Conservation (phyloP, 2,113 vertebrate genomes). For the Protobothrops flavoviridis region DNA sequence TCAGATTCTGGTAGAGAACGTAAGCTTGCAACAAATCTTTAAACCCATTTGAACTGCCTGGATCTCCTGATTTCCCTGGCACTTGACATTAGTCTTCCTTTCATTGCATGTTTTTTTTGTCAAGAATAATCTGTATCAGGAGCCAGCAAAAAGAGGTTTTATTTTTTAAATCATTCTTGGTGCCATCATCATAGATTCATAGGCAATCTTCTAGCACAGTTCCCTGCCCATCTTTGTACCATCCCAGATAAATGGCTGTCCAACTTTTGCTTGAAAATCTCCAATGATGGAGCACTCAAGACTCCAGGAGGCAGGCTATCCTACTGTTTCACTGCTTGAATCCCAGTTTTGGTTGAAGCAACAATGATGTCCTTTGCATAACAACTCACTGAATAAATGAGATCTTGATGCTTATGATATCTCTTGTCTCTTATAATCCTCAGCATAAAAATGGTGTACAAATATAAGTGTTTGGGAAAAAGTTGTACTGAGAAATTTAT, state of each 20-base stretch:
- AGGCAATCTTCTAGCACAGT: not conserved
- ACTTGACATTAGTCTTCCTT: not conserved
- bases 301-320: not conserved
- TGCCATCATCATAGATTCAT: not conserved
- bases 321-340: not conserved
- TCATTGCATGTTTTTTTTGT: not conserved
- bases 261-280: not conserved
- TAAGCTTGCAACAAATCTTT: too few relatives aligned
- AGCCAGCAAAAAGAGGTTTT: not conserved
- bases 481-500: not conserved
- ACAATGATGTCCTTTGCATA: not conserved
- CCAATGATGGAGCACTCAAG: not conserved
- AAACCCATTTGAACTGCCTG: too few relatives aligned
- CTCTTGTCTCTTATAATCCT: not conserved
- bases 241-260: not conserved
- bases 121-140: not conserved
- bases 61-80: not conserved
- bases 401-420: not conserved
- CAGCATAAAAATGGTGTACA: not conserved
- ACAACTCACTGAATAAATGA: not conserved
- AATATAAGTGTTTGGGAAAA: not conserved
- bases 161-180: not conserved
- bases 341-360: not conserved
- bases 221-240: not conserved
- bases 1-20: too few relatives aligned